Evolutionary conservation across 1,140 invertebrate genomes (phyloP).

Genomic region (Aradophagus sp.): DNA sequence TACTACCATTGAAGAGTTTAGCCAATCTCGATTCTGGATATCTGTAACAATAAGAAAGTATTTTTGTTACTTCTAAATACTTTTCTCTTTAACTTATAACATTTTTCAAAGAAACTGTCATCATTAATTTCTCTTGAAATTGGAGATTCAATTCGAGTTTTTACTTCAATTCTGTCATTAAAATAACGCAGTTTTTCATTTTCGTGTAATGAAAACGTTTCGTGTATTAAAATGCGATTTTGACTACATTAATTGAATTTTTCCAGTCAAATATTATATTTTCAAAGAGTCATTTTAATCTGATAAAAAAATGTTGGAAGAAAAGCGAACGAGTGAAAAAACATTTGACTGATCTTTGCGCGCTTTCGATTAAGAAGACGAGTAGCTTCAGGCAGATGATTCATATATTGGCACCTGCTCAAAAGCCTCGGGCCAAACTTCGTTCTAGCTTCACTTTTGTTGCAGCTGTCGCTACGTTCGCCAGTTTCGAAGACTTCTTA

Average conservation of each 20-base stretch:
- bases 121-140: too few relatives aligned
- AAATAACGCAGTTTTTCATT: too few relatives aligned
- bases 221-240: slow-evolving; percentile 13
- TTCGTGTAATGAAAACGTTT: slow-evolving; percentile 19
- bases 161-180: too few relatives aligned
- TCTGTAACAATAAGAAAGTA: slow-evolving; percentile 75
- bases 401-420: slow-evolving; percentile 65
- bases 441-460: slow-evolving; percentile 20
- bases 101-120: too few relatives aligned
- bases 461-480: slow-evolving; percentile 59
- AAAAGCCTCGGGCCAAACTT: slow-evolving; percentile 50
- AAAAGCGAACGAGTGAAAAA: slow-evolving; percentile 6
- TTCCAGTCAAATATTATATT: too few relatives aligned
- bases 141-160: too few relatives aligned
- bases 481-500: slow-evolving; percentile 47
- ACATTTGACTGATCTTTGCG: slow-evolving; percentile 23
- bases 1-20: slow-evolving; percentile 95
- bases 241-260: too few relatives aligned
- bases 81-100: too few relatives aligned
- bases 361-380: slow-evolving; percentile 42
- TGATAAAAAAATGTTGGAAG: slow-evolving; percentile 10
- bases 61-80: too few relatives aligned
- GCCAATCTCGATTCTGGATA: slow-evolving; percentile 94
- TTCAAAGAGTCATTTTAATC: slow-evolving; percentile 11
- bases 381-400: slow-evolving; percentile 61